Evolutionary conservation across 2,888 invertebrate genomes (phyloP).

Genomic region (Linnaemya tessellans): DNA sequence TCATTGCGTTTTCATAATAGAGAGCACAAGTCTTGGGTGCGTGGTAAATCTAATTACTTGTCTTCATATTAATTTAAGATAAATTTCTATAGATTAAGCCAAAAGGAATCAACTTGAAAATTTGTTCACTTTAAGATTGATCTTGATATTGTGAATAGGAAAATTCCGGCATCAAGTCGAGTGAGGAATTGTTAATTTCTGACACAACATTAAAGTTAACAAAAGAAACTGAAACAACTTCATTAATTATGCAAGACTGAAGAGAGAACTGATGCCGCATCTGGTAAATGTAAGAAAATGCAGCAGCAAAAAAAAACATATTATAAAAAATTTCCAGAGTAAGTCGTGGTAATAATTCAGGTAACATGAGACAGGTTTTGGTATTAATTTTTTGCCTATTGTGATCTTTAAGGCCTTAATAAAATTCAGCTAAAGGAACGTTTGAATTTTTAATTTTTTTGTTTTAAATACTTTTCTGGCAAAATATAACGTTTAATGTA

Average conservation of each 20-base stretch:
- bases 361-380: conserved; percentile 25
- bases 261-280: conserved; percentile 33
- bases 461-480: background rate
- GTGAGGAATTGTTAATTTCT: conserved; percentile 70
- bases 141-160: conserved; percentile 46
- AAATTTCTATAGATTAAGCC: conserved; percentile 59
- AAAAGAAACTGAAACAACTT: conserved; percentile 56
- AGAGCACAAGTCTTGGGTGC: conserved; percentile 40
- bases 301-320: conserved; percentile 30
- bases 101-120: conserved; percentile 50
- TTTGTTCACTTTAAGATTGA: conserved; percentile 57
- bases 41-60: conserved; percentile 58
- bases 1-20: conserved; percentile 13
- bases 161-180: conserved; percentile 38
- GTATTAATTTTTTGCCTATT: background rate
- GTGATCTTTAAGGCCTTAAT: background rate
- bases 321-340: conserved; percentile 61
- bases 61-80: conserved; percentile 69
- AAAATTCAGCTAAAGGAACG: background rate
- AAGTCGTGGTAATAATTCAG: conserved; percentile 62
- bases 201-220: conserved; percentile 64
- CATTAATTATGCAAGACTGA: conserved; percentile 66
- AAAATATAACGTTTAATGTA: background rate
- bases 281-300: background rate
- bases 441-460: background rate